phyloP scores from a whole-genome alignment of 2,797 vertebrate genomes.

The Synanceia verrucosa region DNA sequence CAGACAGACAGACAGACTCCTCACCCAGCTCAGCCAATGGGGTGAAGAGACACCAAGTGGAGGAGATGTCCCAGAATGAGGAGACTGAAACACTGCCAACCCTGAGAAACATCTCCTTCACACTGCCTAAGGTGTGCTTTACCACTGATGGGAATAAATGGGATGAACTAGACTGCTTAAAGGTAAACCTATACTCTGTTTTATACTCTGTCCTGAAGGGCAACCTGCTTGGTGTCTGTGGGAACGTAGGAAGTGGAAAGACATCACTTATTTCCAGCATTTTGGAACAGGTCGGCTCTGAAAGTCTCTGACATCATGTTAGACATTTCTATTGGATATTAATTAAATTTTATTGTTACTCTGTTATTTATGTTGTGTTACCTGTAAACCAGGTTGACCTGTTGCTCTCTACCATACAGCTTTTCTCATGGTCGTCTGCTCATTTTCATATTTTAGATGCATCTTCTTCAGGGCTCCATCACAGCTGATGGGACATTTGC shows the following conservation, averaged over 20 bases:
- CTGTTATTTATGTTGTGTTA: background rate
- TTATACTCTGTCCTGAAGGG: constrained; percentile 78
- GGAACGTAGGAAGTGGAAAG: constrained; percentile 89
- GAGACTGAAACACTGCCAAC: constrained; percentile 21
- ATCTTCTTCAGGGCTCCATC: constrained; percentile 78
- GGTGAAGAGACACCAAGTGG: background rate
- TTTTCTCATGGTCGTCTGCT: background rate
- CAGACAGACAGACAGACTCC: background rate
- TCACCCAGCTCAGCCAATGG: background rate
- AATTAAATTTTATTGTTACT: background rate
- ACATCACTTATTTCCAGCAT: constrained; percentile 86
- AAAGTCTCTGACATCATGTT: background rate
- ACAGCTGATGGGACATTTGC: constrained; percentile 80
- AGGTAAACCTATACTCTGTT: background rate
- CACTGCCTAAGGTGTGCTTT: constrained; percentile 80
- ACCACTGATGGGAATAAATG: background rate
- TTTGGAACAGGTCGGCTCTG: constrained; percentile 83
- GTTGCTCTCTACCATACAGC: background rate
- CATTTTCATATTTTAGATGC: constrained; percentile 78
- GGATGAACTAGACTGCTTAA: accelerated
- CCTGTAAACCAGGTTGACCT: background rate
- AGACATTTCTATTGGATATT: background rate
- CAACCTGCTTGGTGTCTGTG: constrained; percentile 86
- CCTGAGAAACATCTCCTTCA: constrained; percentile 81
- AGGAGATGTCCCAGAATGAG: constrained; percentile 7